Percentiles rank a stretch among this genome's conserved stretches.
Conservation (phyloP, 2,113 vertebrate species). For the Gila orcuttii region DNA sequence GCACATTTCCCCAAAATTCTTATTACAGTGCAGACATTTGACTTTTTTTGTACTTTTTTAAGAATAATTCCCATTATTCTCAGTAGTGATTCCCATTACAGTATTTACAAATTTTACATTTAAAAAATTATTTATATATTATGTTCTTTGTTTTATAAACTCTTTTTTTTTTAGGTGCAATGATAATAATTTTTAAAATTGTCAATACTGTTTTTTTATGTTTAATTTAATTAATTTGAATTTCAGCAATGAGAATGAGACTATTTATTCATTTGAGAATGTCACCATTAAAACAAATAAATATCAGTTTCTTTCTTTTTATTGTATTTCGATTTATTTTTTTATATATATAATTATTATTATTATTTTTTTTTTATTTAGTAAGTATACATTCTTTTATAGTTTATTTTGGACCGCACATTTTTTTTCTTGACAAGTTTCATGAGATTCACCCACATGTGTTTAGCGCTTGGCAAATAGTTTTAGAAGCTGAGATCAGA, state of each 20-base stretch:
- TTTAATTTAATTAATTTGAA: background rate
- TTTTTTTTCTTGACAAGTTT: background rate
- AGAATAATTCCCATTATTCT: background rate
- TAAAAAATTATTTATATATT: too few species aligned
- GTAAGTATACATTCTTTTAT: background rate
- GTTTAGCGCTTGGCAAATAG: background rate
- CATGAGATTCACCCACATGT: background rate
- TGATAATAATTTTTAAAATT: too few species aligned
- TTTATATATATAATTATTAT: too few species aligned
- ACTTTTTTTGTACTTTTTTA: background rate
- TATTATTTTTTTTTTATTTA: background rate
- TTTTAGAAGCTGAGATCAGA: constrained; percentile 36
- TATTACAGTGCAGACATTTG: background rate
- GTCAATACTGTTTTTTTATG: background rate
- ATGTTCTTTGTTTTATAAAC: too few species aligned
- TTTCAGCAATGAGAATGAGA: background rate
- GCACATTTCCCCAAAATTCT: background rate
- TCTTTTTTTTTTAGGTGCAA: too few species aligned
- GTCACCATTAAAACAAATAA: background rate
- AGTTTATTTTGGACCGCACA: background rate
- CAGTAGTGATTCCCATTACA: background rate
- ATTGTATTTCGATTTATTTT: too few species aligned
- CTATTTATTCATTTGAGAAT: background rate
- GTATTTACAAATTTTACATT: too few species aligned
- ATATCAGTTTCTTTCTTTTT: too few species aligned